phyloP scores from a whole-genome alignment of 1,140 invertebrate species.

The Drosophila azteca region DNA sequence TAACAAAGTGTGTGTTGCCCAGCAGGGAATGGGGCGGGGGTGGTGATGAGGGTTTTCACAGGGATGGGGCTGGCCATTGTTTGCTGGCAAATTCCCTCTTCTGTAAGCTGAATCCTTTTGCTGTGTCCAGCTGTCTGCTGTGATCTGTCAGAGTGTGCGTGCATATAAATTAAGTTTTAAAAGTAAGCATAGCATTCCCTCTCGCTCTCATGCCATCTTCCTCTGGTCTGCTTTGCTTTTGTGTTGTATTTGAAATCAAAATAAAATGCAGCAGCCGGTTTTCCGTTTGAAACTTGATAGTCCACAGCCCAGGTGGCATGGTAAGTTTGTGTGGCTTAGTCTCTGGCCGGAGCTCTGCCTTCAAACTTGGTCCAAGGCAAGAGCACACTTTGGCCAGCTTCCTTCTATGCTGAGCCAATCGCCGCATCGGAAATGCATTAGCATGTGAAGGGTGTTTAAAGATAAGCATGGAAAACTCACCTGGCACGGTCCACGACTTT shows the following conservation, averaged over 20 bases:
- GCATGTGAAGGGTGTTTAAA: conserved; percentile 36
- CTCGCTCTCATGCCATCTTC: neutral
- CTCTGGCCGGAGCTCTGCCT: conserved; percentile 20
- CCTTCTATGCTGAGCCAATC: conserved; percentile 27
- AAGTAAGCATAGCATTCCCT: conserved; percentile 61
- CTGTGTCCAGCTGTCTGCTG: conserved; percentile 19
- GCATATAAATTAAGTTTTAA: conserved; percentile 82
- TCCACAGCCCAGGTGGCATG: conserved; percentile 36
- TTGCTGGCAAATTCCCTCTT: conserved; percentile 35
- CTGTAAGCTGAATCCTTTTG: conserved; percentile 64
- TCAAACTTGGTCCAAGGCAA: conserved; percentile 42
- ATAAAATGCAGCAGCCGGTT: conserved; percentile 73
- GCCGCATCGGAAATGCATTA: conserved; percentile 42
- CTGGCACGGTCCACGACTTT: conserved; percentile 6
- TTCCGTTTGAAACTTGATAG: conserved; percentile 65
- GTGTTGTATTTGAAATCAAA: conserved; percentile 75
- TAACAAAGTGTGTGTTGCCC: conserved; percentile 54
- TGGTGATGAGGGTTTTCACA: conserved; percentile 2
- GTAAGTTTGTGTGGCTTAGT: conserved; percentile 23
- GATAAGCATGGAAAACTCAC: conserved; percentile 32
- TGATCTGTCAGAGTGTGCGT: conserved; percentile 51
- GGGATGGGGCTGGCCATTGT: conserved; percentile 17
- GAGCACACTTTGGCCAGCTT: conserved; percentile 26
- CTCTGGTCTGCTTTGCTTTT: conserved; percentile 30
- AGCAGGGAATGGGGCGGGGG: neutral